Evolutionary conservation across 2,888 invertebrate genomes (phyloP).

Genomic region (Eretmocerus hayati): DNA sequence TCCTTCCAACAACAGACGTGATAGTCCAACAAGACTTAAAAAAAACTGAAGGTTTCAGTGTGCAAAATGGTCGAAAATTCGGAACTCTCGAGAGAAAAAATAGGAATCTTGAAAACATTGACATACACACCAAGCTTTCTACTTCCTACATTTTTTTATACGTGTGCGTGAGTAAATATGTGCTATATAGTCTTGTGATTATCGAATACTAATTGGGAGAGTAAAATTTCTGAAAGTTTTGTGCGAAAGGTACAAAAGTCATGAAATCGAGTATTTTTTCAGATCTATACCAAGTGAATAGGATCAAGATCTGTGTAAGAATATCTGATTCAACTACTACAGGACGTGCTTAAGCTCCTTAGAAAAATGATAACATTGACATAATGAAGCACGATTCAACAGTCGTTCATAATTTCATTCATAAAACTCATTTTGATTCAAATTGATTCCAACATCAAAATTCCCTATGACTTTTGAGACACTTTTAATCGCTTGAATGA

Average conservation of each 20-base stretch:
- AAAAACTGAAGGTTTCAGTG: too few relatives aligned
- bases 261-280: constrained; percentile 27
- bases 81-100: background rate
- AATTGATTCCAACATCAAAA: background rate
- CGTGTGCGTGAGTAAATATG: background rate
- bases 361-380: background rate
- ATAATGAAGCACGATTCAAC: background rate
- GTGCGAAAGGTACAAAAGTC: constrained; percentile 42
- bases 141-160: background rate
- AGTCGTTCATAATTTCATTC: background rate
- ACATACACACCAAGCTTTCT: too few relatives aligned
- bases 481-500: constrained; percentile 1
- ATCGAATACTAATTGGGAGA: constrained; percentile 6
- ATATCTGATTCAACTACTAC: background rate
- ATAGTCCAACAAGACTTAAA: too few relatives aligned
- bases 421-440: background rate
- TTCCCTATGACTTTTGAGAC: background rate
- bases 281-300: constrained; percentile 23
- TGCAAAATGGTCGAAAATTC: background rate
- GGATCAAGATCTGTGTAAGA: constrained; percentile 15
- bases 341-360: background rate
- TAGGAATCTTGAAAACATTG: background rate
- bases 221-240: constrained; percentile 9
- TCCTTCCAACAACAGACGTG: too few relatives aligned
- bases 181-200: background rate